These are phyloP conservation scores for Lepetodrilus schrolli DNA, from an alignment of 2,888 invertebrate species.

Conservation along the genomic window DNA sequence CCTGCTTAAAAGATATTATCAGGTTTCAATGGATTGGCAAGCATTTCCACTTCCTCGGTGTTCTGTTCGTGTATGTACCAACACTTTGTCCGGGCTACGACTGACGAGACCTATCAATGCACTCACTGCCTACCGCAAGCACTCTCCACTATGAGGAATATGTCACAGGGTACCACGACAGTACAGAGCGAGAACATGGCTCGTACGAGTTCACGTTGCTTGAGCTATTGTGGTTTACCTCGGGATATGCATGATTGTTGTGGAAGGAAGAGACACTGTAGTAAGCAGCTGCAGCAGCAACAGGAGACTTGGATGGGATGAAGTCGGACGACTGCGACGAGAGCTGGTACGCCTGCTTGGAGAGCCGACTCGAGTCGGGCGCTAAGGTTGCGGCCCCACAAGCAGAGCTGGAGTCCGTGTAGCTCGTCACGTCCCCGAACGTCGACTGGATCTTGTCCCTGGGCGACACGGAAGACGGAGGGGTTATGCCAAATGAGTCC, in stretches of 20 bases:
- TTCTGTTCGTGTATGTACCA: no score
- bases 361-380: conserved; percentile 23
- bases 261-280: conserved; percentile 36
- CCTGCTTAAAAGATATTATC: no score
- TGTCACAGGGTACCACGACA: conserved; percentile 46
- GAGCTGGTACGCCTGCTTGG: conserved; percentile 12
- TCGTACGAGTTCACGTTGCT: conserved; percentile 39
- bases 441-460: conserved; percentile 81
- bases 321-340: conserved; percentile 23
- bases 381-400: neutral
- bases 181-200: conserved; percentile 42
- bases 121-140: no score
- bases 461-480: conserved; percentile 96
- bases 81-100: no score
- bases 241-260: conserved; percentile 34
- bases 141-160: conserved; percentile 32
- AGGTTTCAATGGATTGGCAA: no score
- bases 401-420: conserved; percentile 21
- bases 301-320: conserved; percentile 12
- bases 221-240: conserved; percentile 38
- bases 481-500: conserved; percentile 87
- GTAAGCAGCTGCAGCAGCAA: conserved; percentile 35
- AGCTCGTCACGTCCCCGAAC: conserved; percentile 36
- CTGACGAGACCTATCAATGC: no score
- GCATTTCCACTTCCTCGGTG: no score